phyloP scores from a whole-genome alignment of 2,113 vertebrate genomes.

The rabbit (Oryctolagus cuniculus) region DNA sequence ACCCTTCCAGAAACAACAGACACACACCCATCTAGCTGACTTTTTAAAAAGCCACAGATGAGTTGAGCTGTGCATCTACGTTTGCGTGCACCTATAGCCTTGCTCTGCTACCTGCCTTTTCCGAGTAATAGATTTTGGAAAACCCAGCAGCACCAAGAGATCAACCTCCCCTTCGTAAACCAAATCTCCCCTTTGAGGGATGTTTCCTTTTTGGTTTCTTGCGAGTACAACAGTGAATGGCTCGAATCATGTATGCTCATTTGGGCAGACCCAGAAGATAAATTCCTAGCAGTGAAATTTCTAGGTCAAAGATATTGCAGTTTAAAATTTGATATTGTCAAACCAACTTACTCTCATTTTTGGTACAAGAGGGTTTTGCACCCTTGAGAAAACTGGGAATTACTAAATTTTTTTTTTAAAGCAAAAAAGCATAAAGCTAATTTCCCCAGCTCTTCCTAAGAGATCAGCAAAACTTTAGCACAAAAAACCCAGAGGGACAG shows the following conservation, averaged over 20 bases:
- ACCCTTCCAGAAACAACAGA: background rate
- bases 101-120: background rate
- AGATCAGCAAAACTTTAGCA: background rate
- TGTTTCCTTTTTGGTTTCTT: slow-evolving; percentile 12
- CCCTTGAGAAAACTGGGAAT: background rate
- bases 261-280: background rate
- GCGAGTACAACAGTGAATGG: background rate
- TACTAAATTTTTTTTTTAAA: background rate
- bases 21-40: background rate
- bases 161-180: background rate
- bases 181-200: background rate
- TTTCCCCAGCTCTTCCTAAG: background rate
- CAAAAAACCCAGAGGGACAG: background rate
- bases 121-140: background rate
- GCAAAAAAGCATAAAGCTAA: background rate
- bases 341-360: background rate
- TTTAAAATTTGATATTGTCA: slow-evolving; percentile 7
- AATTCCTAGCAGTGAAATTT: background rate
- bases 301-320: background rate
- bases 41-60: background rate
- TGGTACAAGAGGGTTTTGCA: background rate
- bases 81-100: too few relatives aligned
- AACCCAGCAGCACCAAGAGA: background rate
- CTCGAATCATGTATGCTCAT: background rate
- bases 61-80: too few relatives aligned